Percentiles rank a stretch among this genome's conserved stretches.
Evolutionary conservation across 1,140 invertebrate genomes (phyloP).

Genomic region (Druon quercuslanigerum): DNA sequence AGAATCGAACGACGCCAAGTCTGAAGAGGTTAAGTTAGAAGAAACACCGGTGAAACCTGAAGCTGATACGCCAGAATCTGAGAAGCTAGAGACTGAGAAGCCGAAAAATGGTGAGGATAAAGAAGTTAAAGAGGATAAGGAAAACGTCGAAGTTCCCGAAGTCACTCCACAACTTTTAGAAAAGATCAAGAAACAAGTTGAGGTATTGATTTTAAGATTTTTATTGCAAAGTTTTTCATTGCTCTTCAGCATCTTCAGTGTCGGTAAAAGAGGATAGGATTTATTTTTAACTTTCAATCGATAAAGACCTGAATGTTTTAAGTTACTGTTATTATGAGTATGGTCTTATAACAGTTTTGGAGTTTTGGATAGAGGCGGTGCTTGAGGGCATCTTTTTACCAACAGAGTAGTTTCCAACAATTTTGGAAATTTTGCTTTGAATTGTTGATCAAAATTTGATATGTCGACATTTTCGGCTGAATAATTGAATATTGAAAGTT

Average conservation of each 20-base stretch:
- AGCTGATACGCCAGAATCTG: not conserved
- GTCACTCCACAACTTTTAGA: conserved; percentile 52
- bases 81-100: not conserved
- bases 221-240: not conserved
- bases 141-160: conserved; percentile 46
- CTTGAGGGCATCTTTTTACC: too few relatives aligned
- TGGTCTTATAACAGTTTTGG: too few relatives aligned
- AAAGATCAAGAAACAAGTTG: conserved; percentile 67
- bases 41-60: conserved; percentile 35
- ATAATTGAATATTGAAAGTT: too few relatives aligned
- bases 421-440: too few relatives aligned
- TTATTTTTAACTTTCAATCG: not conserved
- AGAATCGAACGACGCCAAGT: conserved; percentile 37
- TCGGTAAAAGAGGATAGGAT: not conserved
- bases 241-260: not conserved
- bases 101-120: too few relatives aligned
- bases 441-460: too few relatives aligned
- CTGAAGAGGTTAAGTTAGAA: conserved; percentile 45
- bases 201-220: conserved; percentile 53
- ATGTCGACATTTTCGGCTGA: too few relatives aligned
- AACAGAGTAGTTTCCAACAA: too few relatives aligned
- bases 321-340: too few relatives aligned
- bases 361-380: too few relatives aligned
- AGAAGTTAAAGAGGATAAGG: conserved; percentile 4
- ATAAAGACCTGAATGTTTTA: too few relatives aligned